These are phyloP conservation scores for Hoplostethus mediterraneus DNA, from an alignment of 2,797 vertebrate species.

Conservation along the genomic window DNA sequence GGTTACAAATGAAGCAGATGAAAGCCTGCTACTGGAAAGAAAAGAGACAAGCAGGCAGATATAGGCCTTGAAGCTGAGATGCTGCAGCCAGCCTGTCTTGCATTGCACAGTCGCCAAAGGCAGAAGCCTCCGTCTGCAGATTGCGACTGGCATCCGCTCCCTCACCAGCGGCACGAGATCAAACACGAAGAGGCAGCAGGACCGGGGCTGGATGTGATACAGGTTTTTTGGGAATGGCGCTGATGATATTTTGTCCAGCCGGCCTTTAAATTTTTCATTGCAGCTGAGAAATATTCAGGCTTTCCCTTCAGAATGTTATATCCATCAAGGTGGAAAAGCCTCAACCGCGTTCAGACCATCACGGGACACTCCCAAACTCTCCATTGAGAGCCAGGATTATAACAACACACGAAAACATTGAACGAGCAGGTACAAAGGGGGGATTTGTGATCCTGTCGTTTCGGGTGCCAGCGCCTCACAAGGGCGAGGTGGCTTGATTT, in stretches of 20 bases:
- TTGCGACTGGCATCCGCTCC: background rate
- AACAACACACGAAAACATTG: background rate
- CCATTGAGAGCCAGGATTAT: too few species aligned
- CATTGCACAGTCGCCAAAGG: background rate
- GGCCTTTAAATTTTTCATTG: background rate
- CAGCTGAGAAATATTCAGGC: background rate
- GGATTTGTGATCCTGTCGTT: background rate
- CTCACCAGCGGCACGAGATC: background rate
- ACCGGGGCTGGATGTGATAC: too few species aligned
- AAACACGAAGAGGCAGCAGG: too few species aligned
- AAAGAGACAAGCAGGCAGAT: background rate
- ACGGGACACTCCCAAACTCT: too few species aligned
- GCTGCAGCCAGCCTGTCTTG: slow-evolving; percentile 11
- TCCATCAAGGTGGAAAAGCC: too few species aligned
- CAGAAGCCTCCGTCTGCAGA: slow-evolving; percentile 26
- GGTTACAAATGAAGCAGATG: background rate
- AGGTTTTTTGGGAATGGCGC: too few species aligned
- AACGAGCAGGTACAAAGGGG: background rate
- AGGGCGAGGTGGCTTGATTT: too few species aligned
- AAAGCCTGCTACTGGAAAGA: background rate
- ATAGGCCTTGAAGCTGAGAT: background rate
- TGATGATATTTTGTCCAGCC: too few species aligned
- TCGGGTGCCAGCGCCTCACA: too few species aligned
- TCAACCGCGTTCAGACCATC: too few species aligned
- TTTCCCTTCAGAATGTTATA: too few species aligned